Evolutionary conservation across 2,888 invertebrate genomes (phyloP).

Genomic region (Chloroclysta siterata): DNA sequence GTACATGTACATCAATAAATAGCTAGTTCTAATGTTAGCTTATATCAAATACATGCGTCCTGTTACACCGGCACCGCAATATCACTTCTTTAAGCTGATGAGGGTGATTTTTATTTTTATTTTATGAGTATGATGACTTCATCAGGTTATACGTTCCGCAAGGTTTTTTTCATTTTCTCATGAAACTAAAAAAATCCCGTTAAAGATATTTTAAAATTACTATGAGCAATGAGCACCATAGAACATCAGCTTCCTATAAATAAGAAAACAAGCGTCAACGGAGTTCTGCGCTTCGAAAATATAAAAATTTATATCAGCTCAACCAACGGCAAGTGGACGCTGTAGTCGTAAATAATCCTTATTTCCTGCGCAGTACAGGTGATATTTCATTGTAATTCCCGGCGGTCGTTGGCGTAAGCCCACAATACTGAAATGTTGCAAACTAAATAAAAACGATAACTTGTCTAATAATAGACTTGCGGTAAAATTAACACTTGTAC

Average conservation of each 20-base stretch:
- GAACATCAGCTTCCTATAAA: slow-evolving; percentile 32
- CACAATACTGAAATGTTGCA: slow-evolving; percentile 35
- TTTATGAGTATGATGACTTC: too few species aligned
- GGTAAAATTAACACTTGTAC: background rate
- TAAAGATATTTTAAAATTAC: background rate
- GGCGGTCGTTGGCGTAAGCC: slow-evolving; percentile 37
- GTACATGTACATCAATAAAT: too few species aligned
- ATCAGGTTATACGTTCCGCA: too few species aligned
- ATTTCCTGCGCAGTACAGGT: slow-evolving; percentile 57
- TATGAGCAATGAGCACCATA: slow-evolving; percentile 5
- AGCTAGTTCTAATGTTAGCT: too few species aligned
- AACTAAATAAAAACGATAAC: slow-evolving; percentile 28
- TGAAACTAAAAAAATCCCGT: background rate
- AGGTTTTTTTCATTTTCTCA: too few species aligned
- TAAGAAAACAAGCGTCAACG: slow-evolving; percentile 30
- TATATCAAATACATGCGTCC: too few species aligned
- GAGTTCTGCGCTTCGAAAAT: slow-evolving; percentile 32
- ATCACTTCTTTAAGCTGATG: too few species aligned
- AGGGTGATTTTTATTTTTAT: too few species aligned
- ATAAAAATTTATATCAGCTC: slow-evolving; percentile 42
- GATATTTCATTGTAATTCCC: slow-evolving; percentile 58
- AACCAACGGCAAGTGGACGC: slow-evolving; percentile 36
- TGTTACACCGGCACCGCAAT: too few species aligned
- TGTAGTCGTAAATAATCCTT: slow-evolving; percentile 60
- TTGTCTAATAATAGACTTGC: slow-evolving; percentile 1